A percentile compares a stretch with the other conserved stretches of the same genome.
Conservation (phyloP, 2,113 vertebrate species). For the Dicerorhinus sumatrensis region DNA sequence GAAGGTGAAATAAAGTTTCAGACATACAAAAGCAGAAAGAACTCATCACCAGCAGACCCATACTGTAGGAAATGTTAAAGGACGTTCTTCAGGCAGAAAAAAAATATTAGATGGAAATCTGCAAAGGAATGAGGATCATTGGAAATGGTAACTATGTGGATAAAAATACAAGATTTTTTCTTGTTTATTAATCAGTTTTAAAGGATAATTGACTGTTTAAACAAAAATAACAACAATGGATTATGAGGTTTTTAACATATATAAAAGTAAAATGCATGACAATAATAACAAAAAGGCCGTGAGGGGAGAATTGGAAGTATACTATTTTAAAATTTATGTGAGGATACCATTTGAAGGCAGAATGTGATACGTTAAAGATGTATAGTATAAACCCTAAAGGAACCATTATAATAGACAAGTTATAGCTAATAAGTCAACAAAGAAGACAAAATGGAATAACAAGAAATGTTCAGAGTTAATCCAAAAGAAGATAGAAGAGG, state of each 20-base stretch:
- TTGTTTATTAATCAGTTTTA: background rate
- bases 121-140: background rate
- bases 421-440: background rate
- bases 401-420: background rate
- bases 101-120: background rate
- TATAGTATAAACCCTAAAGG: background rate
- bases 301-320: background rate
- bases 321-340: background rate
- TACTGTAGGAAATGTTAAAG: background rate
- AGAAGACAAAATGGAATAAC: background rate
- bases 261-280: background rate
- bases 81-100: background rate
- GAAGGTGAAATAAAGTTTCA: background rate
- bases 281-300: background rate
- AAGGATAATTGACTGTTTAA: background rate
- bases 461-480: background rate
- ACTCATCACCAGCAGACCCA: background rate
- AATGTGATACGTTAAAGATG: background rate
- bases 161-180: background rate
- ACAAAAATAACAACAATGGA: background rate
- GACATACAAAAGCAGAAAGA: background rate
- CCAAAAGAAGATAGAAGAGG: background rate
- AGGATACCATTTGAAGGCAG: background rate
- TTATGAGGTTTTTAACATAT: background rate
- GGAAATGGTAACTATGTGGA: background rate